Percentiles rank a stretch among this genome's conserved stretches.
Evolutionary conservation across 2,113 vertebrate genomes (phyloP).

Genomic region (Uria lomvia): DNA sequence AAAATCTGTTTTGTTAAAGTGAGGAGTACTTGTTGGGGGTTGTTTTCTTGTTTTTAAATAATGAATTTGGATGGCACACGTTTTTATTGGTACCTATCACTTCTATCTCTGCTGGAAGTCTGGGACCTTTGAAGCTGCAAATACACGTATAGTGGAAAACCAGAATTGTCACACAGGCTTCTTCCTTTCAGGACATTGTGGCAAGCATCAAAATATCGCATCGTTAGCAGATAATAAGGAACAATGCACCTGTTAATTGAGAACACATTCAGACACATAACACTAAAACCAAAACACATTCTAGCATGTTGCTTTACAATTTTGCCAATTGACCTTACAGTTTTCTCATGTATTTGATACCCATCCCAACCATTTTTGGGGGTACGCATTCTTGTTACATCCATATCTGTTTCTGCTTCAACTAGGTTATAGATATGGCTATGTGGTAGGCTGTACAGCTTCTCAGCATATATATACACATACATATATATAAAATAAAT

Average conservation of each 20-base stretch:
- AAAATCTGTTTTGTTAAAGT: neutral
- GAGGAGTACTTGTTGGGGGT: neutral
- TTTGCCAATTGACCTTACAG: neutral
- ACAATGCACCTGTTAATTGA: neutral
- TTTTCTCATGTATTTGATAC: neutral
- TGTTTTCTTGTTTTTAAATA: neutral
- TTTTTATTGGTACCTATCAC: neutral
- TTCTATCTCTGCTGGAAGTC: neutral
- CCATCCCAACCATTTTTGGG: neutral
- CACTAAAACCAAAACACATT: neutral
- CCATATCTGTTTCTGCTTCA: neutral
- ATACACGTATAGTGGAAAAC: rapidly evolving
- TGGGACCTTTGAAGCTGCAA: neutral
- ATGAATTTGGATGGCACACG: rapidly evolving
- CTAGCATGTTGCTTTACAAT: neutral
- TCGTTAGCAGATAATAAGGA: neutral
- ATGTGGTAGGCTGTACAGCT: neutral
- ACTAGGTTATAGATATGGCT: neutral
- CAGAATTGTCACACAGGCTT: neutral
- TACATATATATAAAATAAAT: neutral
- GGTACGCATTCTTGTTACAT: neutral
- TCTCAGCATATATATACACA: too few relatives aligned
- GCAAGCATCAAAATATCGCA: neutral
- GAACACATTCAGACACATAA: rapidly evolving
- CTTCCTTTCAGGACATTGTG: neutral